phyloP scores from a whole-genome alignment of 1,140 invertebrate genomes.

The Zelostemma sp. region DNA sequence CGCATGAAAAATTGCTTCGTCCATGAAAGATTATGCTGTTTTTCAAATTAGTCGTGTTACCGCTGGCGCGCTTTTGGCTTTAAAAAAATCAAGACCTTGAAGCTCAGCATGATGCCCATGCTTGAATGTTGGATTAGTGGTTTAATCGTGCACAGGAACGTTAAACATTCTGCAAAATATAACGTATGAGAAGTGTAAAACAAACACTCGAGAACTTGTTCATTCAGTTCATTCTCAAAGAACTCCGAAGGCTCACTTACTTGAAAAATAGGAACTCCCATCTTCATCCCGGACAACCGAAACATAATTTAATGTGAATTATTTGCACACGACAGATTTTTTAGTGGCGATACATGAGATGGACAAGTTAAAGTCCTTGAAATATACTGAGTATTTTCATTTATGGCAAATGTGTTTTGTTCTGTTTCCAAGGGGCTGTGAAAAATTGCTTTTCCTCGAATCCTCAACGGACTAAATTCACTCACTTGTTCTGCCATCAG shows the following conservation, averaged over 20 bases:
- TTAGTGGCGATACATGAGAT: not conserved
- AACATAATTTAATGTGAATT: slow-evolving; percentile 63
- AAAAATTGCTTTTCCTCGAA: not conserved
- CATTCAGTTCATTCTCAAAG: slow-evolving; percentile 62
- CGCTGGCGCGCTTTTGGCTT: not conserved
- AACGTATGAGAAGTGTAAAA: slow-evolving; percentile 36
- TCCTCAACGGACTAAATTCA: slow-evolving; percentile 42
- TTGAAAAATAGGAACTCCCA: slow-evolving; percentile 66
- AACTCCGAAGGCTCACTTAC: slow-evolving; percentile 66
- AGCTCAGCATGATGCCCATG: slow-evolving; percentile 16
- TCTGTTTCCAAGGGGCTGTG: not conserved
- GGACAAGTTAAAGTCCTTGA: too few relatives aligned
- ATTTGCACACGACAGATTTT: slow-evolving; percentile 38
- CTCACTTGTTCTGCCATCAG: slow-evolving; percentile 88
- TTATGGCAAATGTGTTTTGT: not conserved
- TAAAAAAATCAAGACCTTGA: not conserved
- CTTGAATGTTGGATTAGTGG: slow-evolving; percentile 14
- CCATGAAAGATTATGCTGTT: too few relatives aligned
- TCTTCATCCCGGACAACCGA: slow-evolving; percentile 68
- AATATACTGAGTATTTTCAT: not conserved
- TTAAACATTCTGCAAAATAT: slow-evolving; percentile 42
- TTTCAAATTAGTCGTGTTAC: not conserved
- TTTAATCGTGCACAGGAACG: slow-evolving; percentile 32
- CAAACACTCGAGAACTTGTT: slow-evolving; percentile 54
- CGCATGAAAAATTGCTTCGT: not conserved